Percentiles rank a stretch among this genome's conserved stretches.
Evolutionary conservation across 2,113 vertebrate genomes (phyloP).

Genomic region (Gymnorhina tibicen): DNA sequence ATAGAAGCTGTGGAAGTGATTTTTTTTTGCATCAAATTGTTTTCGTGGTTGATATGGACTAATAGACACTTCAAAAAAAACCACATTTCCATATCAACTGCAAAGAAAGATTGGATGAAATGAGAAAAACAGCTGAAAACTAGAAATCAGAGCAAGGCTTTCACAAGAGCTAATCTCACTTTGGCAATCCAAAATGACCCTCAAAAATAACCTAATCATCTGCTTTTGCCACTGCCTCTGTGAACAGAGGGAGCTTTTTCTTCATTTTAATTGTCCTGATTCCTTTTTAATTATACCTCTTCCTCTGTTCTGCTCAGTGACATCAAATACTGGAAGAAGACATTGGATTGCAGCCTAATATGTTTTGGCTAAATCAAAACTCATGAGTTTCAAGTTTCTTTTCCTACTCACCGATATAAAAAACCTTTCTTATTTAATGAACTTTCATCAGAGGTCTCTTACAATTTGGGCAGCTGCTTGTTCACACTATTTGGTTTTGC

Average conservation of each 20-base stretch:
- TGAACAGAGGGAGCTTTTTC: background rate
- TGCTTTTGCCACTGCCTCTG: background rate
- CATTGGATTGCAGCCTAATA: background rate
- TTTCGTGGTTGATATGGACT: background rate
- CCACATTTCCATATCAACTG: background rate
- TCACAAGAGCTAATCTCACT: background rate
- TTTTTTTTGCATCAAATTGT: background rate
- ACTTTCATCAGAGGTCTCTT: background rate
- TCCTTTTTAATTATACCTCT: background rate
- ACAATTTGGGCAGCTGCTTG: background rate
- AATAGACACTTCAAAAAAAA: background rate
- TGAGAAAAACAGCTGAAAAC: background rate
- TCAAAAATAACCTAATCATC: background rate
- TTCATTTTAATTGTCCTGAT: background rate
- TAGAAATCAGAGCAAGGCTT: background rate
- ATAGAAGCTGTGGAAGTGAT: background rate
- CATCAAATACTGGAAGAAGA: background rate
- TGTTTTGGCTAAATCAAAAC: background rate
- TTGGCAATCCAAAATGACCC: background rate
- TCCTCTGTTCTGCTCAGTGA: background rate
- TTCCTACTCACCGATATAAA: background rate
- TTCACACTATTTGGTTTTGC: background rate
- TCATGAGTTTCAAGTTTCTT: background rate
- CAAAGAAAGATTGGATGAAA: background rate
- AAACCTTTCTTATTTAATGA: background rate